Base-by-base conservation (phyloP, 2,113 vertebrate genomes). In the Dasyprocta punctata region DNA sequence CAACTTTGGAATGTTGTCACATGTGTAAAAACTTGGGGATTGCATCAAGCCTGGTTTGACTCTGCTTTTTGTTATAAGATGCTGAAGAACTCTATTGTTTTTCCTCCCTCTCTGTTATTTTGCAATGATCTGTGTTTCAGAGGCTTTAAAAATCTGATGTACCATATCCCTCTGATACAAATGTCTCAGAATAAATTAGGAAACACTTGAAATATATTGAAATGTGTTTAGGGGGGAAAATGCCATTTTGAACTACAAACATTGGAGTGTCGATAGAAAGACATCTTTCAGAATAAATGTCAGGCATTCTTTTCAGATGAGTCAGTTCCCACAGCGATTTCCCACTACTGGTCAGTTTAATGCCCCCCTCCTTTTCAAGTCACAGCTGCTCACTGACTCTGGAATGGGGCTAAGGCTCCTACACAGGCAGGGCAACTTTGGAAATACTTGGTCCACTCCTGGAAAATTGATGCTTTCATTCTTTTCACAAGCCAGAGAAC, bases 201-300 rank as follows among this genome's bases (percentile, higher is more conserved):
- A 96, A 96, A 87, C 73, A 67, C 75, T 93, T 93, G 44, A 96
- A 93, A 94, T 47, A 88, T 56, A 96, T 36, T 78, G 49, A 92
- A 86, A 94, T 86, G 65, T 77, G 80, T 93, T 93, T 90, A 12
- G 11, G 9, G 54, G 14, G 54, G 54, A 89, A 81, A n/a, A 60
- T 65, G 58, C n/a, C 83, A 77, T 49, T 95, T 89, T 94, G 85
- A 87, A 63, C 63, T 44, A n/a, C 38, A 86, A 90, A 41, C 71
- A 94, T 80, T 56, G 81, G 85, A 97, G 85, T 54, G 94, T 54
- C 24, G 44, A 44, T 80, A 97, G 97, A 97, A 93, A 97, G 95
- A 90, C 12, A 61, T 52, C 97, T 97, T 97, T 98, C 94, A 97
- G 97, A 92, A 95, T 80, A 97, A 96, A 97, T 97, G 90, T 95